Percentiles rank a stretch among this genome's conserved stretches.
These are phyloP conservation scores for Nesometra sesokonis DNA, from an alignment of 35 echinoderm and acorn worm species.

Conservation along the genomic window DNA sequence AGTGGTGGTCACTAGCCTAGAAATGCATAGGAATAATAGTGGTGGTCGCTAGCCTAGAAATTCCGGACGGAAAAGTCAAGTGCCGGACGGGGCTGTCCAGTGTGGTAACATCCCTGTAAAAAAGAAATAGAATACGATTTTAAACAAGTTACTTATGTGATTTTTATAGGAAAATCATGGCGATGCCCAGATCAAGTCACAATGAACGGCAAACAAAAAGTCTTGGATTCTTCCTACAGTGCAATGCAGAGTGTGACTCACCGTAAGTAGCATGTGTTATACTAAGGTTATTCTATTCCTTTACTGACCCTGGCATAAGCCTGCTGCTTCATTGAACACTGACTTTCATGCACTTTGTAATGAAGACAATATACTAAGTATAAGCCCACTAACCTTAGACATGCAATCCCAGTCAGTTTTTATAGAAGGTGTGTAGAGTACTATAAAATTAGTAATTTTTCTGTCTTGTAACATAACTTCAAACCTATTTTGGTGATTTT, in stretches of 20 bases:
- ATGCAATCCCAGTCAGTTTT: no score
- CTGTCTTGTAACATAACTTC: no score
- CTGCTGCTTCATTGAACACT: no score
- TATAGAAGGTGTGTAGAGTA: no score
- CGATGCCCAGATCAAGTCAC: constrained; percentile 72
- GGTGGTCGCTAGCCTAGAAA: not conserved
- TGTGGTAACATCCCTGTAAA: not conserved
- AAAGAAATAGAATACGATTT: not conserved
- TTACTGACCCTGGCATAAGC: not conserved
- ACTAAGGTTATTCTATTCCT: not conserved
- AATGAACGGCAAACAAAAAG: constrained; percentile 63
- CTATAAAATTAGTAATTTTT: no score
- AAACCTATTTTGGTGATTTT: no score
- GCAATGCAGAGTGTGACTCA: constrained; percentile 95
- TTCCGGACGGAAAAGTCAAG: no score
- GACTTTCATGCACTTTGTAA: no score
- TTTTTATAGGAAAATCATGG: constrained; percentile 94
- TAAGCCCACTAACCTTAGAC: no score
- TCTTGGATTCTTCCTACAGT: constrained; percentile 94
- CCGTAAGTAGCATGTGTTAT: constrained; percentile 51
- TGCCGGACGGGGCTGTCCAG: no score
- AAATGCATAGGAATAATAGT: no score
- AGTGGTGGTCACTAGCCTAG: no score
- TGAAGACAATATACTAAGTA: not conserved
- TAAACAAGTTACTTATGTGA: not conserved